phyloP scores from a whole-genome alignment of 2,888 invertebrate genomes.

The Eristalis intricaria region DNA sequence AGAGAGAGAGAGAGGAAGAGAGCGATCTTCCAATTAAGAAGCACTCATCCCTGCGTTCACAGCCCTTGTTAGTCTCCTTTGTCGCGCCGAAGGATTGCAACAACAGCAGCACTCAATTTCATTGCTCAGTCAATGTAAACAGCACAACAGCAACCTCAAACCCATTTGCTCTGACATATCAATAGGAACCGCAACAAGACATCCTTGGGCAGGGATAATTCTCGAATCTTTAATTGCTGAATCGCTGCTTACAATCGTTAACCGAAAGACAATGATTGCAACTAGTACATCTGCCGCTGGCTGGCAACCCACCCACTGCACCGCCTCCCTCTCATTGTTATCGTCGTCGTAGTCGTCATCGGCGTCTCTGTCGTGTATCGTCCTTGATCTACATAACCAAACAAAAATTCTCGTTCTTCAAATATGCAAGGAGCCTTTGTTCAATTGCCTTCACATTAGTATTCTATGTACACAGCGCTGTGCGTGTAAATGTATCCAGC shows the following conservation, averaged over 20 bases:
- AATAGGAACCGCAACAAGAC: conserved; percentile 11
- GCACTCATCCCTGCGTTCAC: background rate
- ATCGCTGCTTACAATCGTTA: conserved; percentile 56
- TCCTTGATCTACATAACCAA: conserved; percentile 71
- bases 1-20: too few relatives aligned
- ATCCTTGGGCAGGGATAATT: conserved; percentile 27
- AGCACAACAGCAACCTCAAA: background rate
- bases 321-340: conserved; percentile 14
- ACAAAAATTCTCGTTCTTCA: conserved; percentile 47
- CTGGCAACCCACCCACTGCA: background rate
- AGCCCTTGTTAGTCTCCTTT: background rate
- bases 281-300: conserved; percentile 48
- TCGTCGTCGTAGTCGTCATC: too few relatives aligned
- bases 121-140: background rate
- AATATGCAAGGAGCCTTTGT: conserved; percentile 64
- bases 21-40: background rate
- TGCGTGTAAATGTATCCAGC: conserved; percentile 5
- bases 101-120: background rate
- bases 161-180: background rate
- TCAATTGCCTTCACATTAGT: conserved; percentile 62
- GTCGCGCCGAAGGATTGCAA: background rate
- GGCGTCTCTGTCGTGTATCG: conserved; percentile 53
- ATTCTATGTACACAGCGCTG: conserved; percentile 39
- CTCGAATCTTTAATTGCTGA: conserved; percentile 45
- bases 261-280: conserved; percentile 53